Evolutionary conservation across 2,797 vertebrate genomes (phyloP).

Genomic region (Echiichthys vipera): DNA sequence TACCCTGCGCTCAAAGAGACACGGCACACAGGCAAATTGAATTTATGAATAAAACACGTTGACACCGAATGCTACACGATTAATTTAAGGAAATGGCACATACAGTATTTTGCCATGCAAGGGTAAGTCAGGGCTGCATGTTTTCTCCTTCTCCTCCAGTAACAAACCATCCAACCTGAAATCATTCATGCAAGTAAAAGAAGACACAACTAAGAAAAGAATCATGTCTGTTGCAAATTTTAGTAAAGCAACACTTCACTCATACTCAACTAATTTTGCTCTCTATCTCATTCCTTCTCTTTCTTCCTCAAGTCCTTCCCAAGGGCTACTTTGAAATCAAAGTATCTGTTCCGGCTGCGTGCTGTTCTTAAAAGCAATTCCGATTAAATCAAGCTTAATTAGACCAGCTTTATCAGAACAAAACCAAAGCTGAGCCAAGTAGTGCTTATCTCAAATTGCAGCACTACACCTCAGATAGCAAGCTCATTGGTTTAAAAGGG

Average conservation of each 20-base stretch:
- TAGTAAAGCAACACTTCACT: slow-evolving; percentile 66
- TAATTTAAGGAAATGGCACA: slow-evolving; percentile 72
- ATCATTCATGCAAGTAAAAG: slow-evolving; percentile 58
- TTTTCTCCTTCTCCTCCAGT: slow-evolving; percentile 46
- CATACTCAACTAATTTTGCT: slow-evolving; percentile 70
- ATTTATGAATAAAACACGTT: slow-evolving; percentile 73
- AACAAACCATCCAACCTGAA: slow-evolving; percentile 57
- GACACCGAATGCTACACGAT: slow-evolving; percentile 67
- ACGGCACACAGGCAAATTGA: slow-evolving; percentile 75
- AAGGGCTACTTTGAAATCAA: slow-evolving; percentile 83
- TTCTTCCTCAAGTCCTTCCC: slow-evolving; percentile 80
- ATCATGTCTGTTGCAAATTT: slow-evolving; percentile 69
- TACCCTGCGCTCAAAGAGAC: slow-evolving; percentile 67
- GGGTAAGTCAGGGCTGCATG: slow-evolving; percentile 43
- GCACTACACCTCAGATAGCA: slow-evolving; percentile 79
- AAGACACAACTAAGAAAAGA: slow-evolving; percentile 72
- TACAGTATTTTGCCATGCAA: slow-evolving; percentile 50
- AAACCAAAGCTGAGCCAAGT: slow-evolving; percentile 80
- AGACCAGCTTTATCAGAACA: slow-evolving; percentile 85
- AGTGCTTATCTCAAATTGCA: slow-evolving; percentile 87
- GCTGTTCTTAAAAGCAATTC: slow-evolving; percentile 83
- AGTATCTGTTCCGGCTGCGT: slow-evolving; percentile 78
- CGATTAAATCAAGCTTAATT: slow-evolving; percentile 89
- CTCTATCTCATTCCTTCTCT: slow-evolving; percentile 71
- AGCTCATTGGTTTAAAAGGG: slow-evolving; percentile 72